Base-by-base conservation (phyloP, 2,888 invertebrate genomes). In the Mallateleia sp. region DNA sequence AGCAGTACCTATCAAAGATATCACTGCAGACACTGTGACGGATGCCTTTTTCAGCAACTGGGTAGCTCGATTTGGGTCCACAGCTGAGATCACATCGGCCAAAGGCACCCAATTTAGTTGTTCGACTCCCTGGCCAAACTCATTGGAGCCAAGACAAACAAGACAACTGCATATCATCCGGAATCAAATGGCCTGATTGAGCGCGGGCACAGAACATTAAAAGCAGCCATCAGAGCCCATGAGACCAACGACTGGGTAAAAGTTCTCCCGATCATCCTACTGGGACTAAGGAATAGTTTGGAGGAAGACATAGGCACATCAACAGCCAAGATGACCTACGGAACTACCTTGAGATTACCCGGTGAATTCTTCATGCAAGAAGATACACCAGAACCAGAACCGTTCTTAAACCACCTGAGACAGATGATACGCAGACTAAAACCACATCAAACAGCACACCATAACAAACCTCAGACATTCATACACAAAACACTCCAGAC, bases 11-110 rank as follows among this genome's bases (percentile, higher is more conserved):
- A 91, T 18, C 22, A 85, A n/a, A 83, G 81, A 14, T 91, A 85
- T 15, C 93, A 93, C 88, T 94, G 95, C 52, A 77, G 92, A 25
- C 94, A 95, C 78, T 38, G 7, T 38, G 38, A 38, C 38, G n/a
- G n/a, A n/a, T 38, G 8, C 11, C 38, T n/a, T n/a, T n/a, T n/a
- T n/a, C n/a, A n/a, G n/a, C n/a, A n/a, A n/a, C n/a, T n/a, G n/a
- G n/a, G n/a, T n/a, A n/a, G n/a, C n/a, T n/a, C n/a, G n/a, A n/a
- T n/a, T n/a, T n/a, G n/a, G n/a, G n/a, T n/a, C n/a, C n/a, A n/a
- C n/a, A n/a, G n/a, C n/a, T n/a, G n/a, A n/a, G n/a, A n/a, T n/a
- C n/a, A n/a, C n/a, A n/a, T n/a, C n/a, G n/a, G n/a, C n/a, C n/a
- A n/a, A n/a, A n/a, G n/a, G n/a, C n/a, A n/a, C n/a, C n/a, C n/a